These are phyloP conservation scores for Odontomachus brunneus DNA, from an alignment of 1,140 invertebrate genomes.

Conservation along the genomic window DNA sequence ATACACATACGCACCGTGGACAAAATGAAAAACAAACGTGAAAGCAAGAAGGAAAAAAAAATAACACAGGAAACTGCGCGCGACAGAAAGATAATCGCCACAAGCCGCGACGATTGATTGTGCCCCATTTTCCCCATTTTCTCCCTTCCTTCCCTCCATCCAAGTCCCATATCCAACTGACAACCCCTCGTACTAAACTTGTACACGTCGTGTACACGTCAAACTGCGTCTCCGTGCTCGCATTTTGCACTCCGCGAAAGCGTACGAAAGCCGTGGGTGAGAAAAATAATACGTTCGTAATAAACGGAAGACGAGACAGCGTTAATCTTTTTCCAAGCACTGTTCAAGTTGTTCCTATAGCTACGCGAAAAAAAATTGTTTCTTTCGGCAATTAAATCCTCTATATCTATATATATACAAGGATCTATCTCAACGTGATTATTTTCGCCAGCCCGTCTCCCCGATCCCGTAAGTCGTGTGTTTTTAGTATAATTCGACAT, in stretches of 20 bases:
- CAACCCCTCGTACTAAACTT: neutral
- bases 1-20: slow-evolving; percentile 37
- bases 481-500: no score
- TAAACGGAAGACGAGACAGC: slow-evolving; percentile 65
- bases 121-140: slow-evolving; percentile 34
- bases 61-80: slow-evolving; percentile 37
- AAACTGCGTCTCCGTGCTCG: slow-evolving; percentile 77
- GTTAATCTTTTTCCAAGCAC: slow-evolving; percentile 78
- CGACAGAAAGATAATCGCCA: slow-evolving; percentile 61
- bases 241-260: slow-evolving; percentile 74
- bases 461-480: neutral
- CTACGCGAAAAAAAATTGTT: slow-evolving; percentile 78
- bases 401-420: slow-evolving; percentile 78
- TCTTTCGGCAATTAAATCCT: slow-evolving; percentile 81
- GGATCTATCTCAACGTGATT: slow-evolving; percentile 57
- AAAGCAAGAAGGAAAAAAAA: slow-evolving; percentile 36
- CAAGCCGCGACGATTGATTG: slow-evolving; percentile 53
- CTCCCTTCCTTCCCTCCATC: neutral
- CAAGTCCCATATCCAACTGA: no score
- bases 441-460: neutral
- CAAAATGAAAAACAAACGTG: slow-evolving; percentile 53
- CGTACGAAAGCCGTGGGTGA: slow-evolving; percentile 70
- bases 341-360: slow-evolving; percentile 83
- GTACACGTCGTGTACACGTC: slow-evolving; percentile 49
- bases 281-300: slow-evolving; percentile 69